These are phyloP conservation scores for Zaprionus inermis DNA, from an alignment of 1,140 invertebrate genomes.

Conservation along the genomic window DNA sequence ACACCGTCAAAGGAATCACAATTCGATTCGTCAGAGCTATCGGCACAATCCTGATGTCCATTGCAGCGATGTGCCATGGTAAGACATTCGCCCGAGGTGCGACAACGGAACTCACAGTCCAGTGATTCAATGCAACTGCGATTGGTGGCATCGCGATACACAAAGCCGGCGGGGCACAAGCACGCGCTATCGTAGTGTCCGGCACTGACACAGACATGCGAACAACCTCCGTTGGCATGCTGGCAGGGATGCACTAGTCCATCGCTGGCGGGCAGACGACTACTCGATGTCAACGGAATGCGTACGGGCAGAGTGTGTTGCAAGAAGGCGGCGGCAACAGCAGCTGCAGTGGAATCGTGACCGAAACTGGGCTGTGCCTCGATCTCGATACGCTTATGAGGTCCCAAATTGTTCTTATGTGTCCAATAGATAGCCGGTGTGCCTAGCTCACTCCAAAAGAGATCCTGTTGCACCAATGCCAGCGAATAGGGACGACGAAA, in stretches of 20 bases:
- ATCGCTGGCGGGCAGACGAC: slow-evolving; percentile 21
- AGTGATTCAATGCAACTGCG: slow-evolving; percentile 85
- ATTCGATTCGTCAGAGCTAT: slow-evolving; percentile 88
- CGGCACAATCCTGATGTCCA: slow-evolving; percentile 88
- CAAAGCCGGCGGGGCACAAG: slow-evolving; percentile 87
- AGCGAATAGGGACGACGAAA: slow-evolving; percentile 85
- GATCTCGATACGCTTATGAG: slow-evolving; percentile 69
- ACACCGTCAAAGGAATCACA: slow-evolving; percentile 84
- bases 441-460: slow-evolving; percentile 87
- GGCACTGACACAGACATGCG: slow-evolving; percentile 88
- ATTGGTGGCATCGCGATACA: slow-evolving; percentile 84
- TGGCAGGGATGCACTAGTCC: slow-evolving; percentile 86
- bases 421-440: slow-evolving; percentile 86
- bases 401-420: slow-evolving; percentile 84
- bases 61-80: slow-evolving; percentile 88
- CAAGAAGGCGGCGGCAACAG: background rate
- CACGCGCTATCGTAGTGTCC: slow-evolving; percentile 84
- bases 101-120: slow-evolving; percentile 86
- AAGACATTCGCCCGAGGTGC: slow-evolving; percentile 87
- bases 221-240: slow-evolving; percentile 88
- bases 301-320: slow-evolving; percentile 26
- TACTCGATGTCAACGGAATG: slow-evolving; percentile 57
- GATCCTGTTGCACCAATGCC: slow-evolving; percentile 85
- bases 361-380: slow-evolving; percentile 26
- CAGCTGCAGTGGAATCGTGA: background rate